Evolutionary conservation across 1,140 invertebrate genomes (phyloP).

Genomic region (Lucilia sericata): DNA sequence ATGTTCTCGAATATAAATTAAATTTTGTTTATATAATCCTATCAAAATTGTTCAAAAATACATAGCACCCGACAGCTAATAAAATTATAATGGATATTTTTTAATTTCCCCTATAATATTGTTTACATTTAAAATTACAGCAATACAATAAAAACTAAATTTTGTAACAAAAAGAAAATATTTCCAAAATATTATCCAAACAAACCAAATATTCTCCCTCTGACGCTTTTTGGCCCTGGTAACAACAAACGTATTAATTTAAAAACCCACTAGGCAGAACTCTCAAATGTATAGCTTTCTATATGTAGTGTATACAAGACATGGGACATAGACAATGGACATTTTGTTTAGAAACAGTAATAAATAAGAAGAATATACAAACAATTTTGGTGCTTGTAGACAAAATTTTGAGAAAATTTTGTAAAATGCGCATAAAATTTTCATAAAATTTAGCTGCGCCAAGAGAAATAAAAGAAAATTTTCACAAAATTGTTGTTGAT

Average conservation of each 20-base stretch:
- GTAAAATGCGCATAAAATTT: conserved; percentile 30
- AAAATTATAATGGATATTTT: too few species aligned
- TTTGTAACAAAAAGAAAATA: background rate
- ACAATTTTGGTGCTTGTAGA: background rate
- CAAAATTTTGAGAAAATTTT: conserved; percentile 28
- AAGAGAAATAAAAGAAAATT: conserved; percentile 3
- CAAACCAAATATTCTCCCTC: background rate
- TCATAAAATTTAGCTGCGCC: conserved; percentile 16
- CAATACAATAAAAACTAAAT: too few species aligned
- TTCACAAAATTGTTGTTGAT: background rate
- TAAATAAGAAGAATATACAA: background rate
- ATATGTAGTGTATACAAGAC: background rate
- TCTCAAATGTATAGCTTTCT: background rate
- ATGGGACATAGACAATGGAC: background rate
- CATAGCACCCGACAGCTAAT: too few species aligned
- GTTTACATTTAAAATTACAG: too few species aligned
- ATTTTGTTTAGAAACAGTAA: background rate
- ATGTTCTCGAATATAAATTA: too few species aligned
- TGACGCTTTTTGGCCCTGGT: background rate
- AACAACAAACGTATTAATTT: background rate
- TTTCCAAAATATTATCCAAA: background rate
- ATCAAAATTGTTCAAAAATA: too few species aligned
- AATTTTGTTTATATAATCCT: too few species aligned
- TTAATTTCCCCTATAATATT: too few species aligned
- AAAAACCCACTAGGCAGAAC: background rate